A percentile compares a stretch with the other conserved stretches of the same genome.
Evolutionary conservation across 37 sponge, comb jelly and placozoan genomes (phyloP).

Genomic region (Theonella swinhoei): DNA sequence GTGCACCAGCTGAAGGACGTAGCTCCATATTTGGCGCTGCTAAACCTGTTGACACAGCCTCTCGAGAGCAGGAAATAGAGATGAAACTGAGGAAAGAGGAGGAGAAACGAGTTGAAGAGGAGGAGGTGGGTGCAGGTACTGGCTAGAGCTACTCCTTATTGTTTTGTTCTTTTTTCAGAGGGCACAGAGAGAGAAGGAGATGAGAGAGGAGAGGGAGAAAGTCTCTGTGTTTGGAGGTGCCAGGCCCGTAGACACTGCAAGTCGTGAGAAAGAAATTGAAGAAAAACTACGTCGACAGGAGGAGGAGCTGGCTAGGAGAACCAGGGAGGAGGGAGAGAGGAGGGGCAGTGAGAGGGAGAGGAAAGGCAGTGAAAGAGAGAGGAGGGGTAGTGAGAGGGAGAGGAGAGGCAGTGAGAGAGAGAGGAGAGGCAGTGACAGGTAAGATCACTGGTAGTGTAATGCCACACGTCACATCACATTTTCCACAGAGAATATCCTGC

Average conservation of each 20-base stretch:
- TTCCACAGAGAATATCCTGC: neutral
- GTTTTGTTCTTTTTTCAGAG: constrained; percentile 23
- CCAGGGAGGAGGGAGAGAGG: neutral
- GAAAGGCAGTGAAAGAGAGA: neutral
- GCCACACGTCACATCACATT: neutral
- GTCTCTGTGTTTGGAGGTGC: constrained; percentile 79
- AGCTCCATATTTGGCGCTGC: constrained; percentile 91
- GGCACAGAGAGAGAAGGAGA: constrained; percentile 14
- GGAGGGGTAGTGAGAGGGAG: neutral
- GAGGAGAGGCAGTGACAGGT: neutral
- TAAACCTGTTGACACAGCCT: constrained; percentile 91
- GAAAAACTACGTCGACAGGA: constrained; percentile 12
- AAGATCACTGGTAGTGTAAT: neutral
- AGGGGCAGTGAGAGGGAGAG: neutral
- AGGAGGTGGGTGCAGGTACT: no score
- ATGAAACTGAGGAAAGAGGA: constrained; percentile 47
- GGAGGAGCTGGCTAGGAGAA: constrained; percentile 7
- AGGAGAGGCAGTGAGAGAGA: neutral
- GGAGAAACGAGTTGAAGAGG: constrained; percentile 21
- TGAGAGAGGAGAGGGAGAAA: constrained; percentile 3
- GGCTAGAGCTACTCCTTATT: neutral
- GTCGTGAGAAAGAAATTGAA: constrained; percentile 55
- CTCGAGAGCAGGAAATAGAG: constrained; percentile 81
- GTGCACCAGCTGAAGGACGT: neutral
- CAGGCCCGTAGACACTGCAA: constrained; percentile 78